Base-by-base conservation (phyloP, 2,113 vertebrate genomes). In the Seriola aureovittata region DNA sequence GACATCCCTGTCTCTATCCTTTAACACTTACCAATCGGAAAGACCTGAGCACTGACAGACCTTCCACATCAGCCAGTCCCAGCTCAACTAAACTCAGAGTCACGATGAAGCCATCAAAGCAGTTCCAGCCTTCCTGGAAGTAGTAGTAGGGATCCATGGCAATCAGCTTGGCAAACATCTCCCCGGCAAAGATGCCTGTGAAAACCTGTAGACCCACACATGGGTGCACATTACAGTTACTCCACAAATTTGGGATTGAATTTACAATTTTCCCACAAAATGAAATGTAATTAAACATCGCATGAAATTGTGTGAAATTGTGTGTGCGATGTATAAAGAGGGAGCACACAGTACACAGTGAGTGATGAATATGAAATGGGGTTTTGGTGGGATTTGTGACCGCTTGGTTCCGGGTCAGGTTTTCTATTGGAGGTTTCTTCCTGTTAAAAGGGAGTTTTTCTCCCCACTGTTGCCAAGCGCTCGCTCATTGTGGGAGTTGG, bases 91-190 rank as follows among this genome's bases (percentile, higher is more conserved):
- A 97, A 95, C 98, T 99, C 91, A 99, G 96, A 71, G 97, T 98
- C 78, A 99, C 98, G 60, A 99, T 99, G 91, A 99, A 99, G 60
- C 97, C 96, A 78, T 99, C 98, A 90, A 99, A 99, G 92, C 98
- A 98, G 94, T 99, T 99, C 98, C 98, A 99, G 77, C 98, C 97
- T 90, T 97, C 98, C 86, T 99, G 98, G 88, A 99, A 99, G 92
- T 99, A 99, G 93, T 99, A 99, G 93, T 99, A 99, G 6, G 98
- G 98, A 90, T 99, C 98, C 98, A 99, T 99, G 54, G 98, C 98
- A 52, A 99, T 90, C 70, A 99, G 95, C 91, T 99, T 99, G 85
- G 98, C 96, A 91, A 99, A 97, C 98, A 99, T 99, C 94, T 99
- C 98, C 1, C 96, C 97, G 42, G 98, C 98, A 91, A 99, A 99